These are phyloP conservation scores for Macrosoma leucophasiata DNA, from an alignment of 2,888 invertebrate genomes.

Conservation along the genomic window DNA sequence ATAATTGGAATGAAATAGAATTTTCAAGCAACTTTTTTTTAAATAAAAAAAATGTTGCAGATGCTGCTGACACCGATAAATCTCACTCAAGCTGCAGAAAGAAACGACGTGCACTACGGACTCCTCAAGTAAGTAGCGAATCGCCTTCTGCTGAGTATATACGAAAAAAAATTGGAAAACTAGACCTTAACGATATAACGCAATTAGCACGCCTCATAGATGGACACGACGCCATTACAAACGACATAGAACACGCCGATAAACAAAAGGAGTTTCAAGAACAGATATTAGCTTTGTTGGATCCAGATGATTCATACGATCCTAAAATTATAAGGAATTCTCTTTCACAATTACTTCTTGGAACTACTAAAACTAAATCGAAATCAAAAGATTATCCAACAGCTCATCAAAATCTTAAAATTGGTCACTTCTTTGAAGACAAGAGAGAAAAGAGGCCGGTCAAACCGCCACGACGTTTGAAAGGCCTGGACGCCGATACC, in stretches of 20 bases:
- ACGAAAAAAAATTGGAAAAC: conserved; percentile 55
- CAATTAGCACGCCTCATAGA: conserved; percentile 57
- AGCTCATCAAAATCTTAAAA: conserved; percentile 26
- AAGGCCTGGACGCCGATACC: conserved; percentile 46
- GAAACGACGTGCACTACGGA: conserved; percentile 52
- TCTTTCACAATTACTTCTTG: conserved; percentile 47
- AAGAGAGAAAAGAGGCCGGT: conserved; percentile 30
- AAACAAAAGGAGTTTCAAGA: conserved; percentile 55
- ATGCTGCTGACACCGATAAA: conserved; percentile 55
- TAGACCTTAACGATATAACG: conserved; percentile 58
- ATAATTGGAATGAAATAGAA: no score
- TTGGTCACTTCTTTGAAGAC: conserved; percentile 43
- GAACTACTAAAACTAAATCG: conserved; percentile 37
- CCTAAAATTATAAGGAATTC: conserved; percentile 45
- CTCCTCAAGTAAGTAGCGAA: conserved; percentile 64
- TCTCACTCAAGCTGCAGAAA: conserved; percentile 58
- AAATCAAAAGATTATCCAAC: conserved; percentile 32
- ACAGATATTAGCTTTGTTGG: conserved; percentile 53
- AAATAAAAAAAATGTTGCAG: no score
- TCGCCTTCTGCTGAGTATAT: conserved; percentile 57
- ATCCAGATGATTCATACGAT: conserved; percentile 55
- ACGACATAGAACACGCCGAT: conserved; percentile 31
- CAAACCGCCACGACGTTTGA: conserved; percentile 45
- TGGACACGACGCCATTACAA: conserved; percentile 45
- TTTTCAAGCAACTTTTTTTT: no score